Evolutionary conservation across 2,888 invertebrate genomes (phyloP).

Genomic region (Sarcophaga subvicina): DNA sequence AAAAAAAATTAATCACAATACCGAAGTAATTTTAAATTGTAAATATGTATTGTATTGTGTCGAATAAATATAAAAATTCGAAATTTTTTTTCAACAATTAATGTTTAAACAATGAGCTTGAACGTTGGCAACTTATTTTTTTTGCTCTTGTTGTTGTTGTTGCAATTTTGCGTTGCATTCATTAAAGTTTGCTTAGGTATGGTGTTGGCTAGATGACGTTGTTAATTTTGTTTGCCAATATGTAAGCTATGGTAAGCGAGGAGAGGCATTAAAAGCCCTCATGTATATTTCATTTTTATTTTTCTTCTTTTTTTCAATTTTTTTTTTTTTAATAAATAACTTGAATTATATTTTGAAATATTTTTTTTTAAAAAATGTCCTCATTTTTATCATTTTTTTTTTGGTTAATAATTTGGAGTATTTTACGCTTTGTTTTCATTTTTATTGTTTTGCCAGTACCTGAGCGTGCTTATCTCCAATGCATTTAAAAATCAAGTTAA

Average conservation of each 20-base stretch:
- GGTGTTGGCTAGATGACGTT: no score
- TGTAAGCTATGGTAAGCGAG: no score
- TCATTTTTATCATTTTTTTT: conserved; percentile 29
- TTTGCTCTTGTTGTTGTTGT: background rate
- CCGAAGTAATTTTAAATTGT: no score
- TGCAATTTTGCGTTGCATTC: background rate
- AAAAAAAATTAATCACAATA: background rate
- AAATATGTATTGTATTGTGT: no score
- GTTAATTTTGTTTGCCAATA: no score
- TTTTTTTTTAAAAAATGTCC: conserved; percentile 36
- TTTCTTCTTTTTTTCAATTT: conserved; percentile 5
- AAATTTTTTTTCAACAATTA: background rate
- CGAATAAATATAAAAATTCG: no score
- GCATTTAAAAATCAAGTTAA: conserved; percentile 54
- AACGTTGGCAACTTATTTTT: conserved; percentile 49
- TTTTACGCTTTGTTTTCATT: conserved; percentile 13
- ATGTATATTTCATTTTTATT: conserved; percentile 40
- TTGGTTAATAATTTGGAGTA: background rate
- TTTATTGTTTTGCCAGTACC: conserved; percentile 44
- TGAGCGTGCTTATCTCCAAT: conserved; percentile 58
- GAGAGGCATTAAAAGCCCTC: conserved; percentile 18
- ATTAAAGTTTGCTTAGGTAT: no score
- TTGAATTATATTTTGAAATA: conserved; percentile 24
- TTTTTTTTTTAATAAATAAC: background rate
- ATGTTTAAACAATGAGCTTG: conserved; percentile 51